Evolutionary conservation across 1,140 invertebrate species (phyloP), one percentile per base, ranked within the genome.

Genomic region (Drosophila novamexicana): DNA sequence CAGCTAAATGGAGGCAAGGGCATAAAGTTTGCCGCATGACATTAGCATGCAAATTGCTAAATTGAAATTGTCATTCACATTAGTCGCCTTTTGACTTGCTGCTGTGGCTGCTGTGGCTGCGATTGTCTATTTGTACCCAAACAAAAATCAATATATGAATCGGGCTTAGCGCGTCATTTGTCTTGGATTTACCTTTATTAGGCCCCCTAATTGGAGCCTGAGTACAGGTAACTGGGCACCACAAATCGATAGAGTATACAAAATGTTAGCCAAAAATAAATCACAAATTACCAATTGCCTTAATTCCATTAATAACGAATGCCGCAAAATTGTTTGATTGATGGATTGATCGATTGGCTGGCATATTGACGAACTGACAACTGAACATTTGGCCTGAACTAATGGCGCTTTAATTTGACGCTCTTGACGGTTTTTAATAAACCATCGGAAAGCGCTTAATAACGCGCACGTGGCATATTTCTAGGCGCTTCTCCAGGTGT

Each of bases 41-140:
- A 89, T 88, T 89, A 89, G 80, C 77, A 89, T 89, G 84, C 74
- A 89, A 88, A 88, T 89, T 89, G 80, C 56, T 84, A 88, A 88
- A 89, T 88, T 88, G 84, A 88, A 88, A 88, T 84, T 88, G 84
- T 89, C 84, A 88, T 88, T 79, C 79, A 83, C 72, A 86, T 83
- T 89, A 88, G 67, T 64, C 67, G 73, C 59, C 81, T 78, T 79
- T 88, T 80, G 83, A 88, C 72, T 86, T 79, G 67, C 34, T 10
- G 50, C 9, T 49, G 14, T 62, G 9, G 75, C 64, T 18, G 10
- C 56, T 52, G 8, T 64, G 37, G 22, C 22, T 29, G 22, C 22
- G 22, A 29, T 29, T 29, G 22, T 29, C 22, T 29, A 29, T 29
- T 29, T 29, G 22, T 29, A 29, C 0, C 22, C 22, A 29, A 29